Evolutionary conservation across 2,113 vertebrate species (phyloP).

Genomic region (Xiphorhynchus elegans): DNA sequence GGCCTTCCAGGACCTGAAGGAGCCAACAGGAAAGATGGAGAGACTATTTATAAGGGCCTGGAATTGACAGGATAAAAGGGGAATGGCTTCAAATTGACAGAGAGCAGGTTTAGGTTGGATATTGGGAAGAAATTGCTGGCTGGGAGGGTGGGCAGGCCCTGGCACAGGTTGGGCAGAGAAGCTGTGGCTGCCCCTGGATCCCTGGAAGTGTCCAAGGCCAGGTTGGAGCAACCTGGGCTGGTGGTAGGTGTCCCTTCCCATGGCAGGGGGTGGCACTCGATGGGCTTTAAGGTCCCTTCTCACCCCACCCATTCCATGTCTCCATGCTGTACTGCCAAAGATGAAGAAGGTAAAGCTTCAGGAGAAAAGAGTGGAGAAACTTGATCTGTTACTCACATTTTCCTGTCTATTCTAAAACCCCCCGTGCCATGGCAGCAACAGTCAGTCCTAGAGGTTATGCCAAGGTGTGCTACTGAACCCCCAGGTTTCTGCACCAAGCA

Average conservation of each 20-base stretch:
- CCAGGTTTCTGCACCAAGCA: too few species aligned
- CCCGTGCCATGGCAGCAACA: background rate
- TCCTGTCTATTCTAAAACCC: background rate
- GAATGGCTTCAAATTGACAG: background rate
- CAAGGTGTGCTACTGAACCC: background rate
- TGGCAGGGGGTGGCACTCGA: background rate
- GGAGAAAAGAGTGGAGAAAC: background rate
- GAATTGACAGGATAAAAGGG: background rate
- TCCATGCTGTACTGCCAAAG: background rate
- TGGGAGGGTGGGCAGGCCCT: background rate
- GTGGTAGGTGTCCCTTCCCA: background rate
- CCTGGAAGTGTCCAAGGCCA: background rate
- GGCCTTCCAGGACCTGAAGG: background rate
- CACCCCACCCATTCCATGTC: background rate
- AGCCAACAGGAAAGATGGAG: background rate
- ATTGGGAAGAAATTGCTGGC: background rate
- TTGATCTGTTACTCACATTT: background rate
- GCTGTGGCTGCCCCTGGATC: background rate
- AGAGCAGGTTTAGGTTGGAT: background rate
- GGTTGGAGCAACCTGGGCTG: background rate
- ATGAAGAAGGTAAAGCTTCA: too few species aligned
- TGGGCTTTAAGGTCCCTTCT: background rate
- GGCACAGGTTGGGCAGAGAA: background rate
- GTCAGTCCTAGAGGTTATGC: background rate
- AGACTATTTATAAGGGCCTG: background rate